Base-by-base conservation (phyloP, 2,797 vertebrate genomes). In the Enteromius paludinosus region DNA sequence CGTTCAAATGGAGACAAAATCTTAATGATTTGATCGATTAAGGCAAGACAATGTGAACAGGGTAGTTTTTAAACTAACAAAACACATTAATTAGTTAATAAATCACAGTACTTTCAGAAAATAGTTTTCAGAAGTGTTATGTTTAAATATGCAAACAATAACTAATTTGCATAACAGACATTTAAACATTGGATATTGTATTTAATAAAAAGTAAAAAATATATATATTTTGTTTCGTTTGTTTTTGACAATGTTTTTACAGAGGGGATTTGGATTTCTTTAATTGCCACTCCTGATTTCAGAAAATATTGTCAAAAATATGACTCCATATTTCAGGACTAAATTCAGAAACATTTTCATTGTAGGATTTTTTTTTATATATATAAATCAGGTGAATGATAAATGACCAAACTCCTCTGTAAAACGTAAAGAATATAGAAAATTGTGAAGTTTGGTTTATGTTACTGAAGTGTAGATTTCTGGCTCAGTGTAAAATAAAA, bases 1-100 rank as follows among this genome's bases (percentile, higher is more conserved):
- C 94, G 93, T 81, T 70, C 79, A 74, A 83, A 38, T 49, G 25
- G 70, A 86, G 66, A 61, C 18, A 65, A 56, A 41, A 41, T 41
- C 38, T 41, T 9, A 10, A 38, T 9, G 38, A 41, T 41, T 41
- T 28, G 23, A 25, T 71, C 25, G 30, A 28, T 18, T 47, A 33
- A 33, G 14, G 4, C 15, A 64, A 64, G 61, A 33, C 28, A 17
- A 62, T 4, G 28, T 30, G 6, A 30, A 62, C 6, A 62, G 15
- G 15, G 28, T 62, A 17, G 3, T 6, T 17, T 62, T 23, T 11
- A 56, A 61, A 62, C 12, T 7, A 28, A 62, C 28, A 62, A 28
- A 17, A 17, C 5, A 17, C 5, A 7, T 18, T 30, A 17, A 15
- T 33, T 18, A 62, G 61, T 17, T 62, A 3, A 30, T 30, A 17